Base-by-base conservation (phyloP, 2,113 vertebrate genomes). In the Pomatostomus ruficeps region DNA sequence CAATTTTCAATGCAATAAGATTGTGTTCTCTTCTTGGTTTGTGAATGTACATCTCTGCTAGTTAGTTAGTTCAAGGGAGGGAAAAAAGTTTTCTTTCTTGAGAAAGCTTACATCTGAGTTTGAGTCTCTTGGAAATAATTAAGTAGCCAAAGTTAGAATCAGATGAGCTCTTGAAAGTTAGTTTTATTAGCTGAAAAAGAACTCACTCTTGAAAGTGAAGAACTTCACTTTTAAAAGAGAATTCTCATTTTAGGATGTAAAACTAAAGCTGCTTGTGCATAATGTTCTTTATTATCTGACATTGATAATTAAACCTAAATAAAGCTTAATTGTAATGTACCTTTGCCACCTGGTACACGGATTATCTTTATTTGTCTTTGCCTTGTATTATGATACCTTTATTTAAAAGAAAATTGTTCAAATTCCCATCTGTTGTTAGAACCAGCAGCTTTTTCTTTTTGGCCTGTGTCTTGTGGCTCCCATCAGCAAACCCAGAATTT, bases 281-380 rank as follows among this genome's bases (percentile, higher is more conserved):
- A 61, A 24, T 61, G 13, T 33, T 76, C 46, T 62, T 75, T 62
- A 43, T 75, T 63, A 59, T 45, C 52, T 57, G 73, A 81, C 58
- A 38, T 61, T 57, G 68, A 36, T 87, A 71, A 68, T 75, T 89
- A 93, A 63, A 57, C 5, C 18, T 57, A 43, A 75, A 58, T 57
- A 65, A 83, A 85, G 61, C 13, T 43, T 25, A 91, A 17, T 3
- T 68, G 31, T 43, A 91, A 91, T 96, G 97, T 97, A 88, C 59
- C 74, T 77, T 92, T 86, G 61, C 83, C 38, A 38, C n/a, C 6
- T 73, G 42, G 14, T 66, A 25, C 3, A 2, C 18, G 15, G 28
- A 33, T 89, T 14, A 11, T 42, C 36, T 78, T 75, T 43, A 17
- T 94, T 95, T 83, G 72, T 11, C 22, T 95, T 75, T 15, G 2